phyloP scores from a whole-genome alignment of 1,140 invertebrate genomes.

The Bactericera cockerelli region DNA sequence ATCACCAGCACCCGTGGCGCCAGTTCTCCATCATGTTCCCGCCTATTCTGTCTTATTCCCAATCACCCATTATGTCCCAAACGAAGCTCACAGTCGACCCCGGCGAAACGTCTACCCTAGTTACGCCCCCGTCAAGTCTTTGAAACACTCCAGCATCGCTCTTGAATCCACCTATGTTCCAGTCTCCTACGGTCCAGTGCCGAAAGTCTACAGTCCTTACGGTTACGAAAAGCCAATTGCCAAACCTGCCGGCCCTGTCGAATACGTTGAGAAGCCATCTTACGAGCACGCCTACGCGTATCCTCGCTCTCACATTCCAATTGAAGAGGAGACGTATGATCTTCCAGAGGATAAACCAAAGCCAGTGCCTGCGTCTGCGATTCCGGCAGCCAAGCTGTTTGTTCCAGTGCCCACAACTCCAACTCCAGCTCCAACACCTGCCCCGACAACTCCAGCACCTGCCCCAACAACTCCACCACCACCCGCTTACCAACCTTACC shows the following conservation, averaged over 20 bases:
- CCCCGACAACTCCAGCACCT: not conserved
- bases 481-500: no score
- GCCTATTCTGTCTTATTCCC: not conserved
- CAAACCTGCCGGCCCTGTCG: not conserved
- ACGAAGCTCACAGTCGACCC: not conserved
- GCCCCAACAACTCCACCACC: not conserved
- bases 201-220: not conserved
- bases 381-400: not conserved
- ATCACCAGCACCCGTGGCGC: not conserved
- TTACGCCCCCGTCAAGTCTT: not conserved
- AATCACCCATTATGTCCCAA: not conserved
- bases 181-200: not conserved
- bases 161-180: not conserved
- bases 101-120: not conserved
- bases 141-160: not conserved
- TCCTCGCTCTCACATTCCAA: not conserved
- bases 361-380: not conserved
- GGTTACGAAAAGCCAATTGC: no score
- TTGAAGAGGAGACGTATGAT: not conserved
- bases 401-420: not conserved
- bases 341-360: not conserved
- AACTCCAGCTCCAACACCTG: not conserved
- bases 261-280: not conserved
- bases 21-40: not conserved
- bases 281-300: not conserved